Percentiles rank a stretch among this genome's conserved stretches.
These are phyloP conservation scores for Metallyticus violacea DNA, from an alignment of 2,888 invertebrate genomes.

Conservation along the genomic window DNA sequence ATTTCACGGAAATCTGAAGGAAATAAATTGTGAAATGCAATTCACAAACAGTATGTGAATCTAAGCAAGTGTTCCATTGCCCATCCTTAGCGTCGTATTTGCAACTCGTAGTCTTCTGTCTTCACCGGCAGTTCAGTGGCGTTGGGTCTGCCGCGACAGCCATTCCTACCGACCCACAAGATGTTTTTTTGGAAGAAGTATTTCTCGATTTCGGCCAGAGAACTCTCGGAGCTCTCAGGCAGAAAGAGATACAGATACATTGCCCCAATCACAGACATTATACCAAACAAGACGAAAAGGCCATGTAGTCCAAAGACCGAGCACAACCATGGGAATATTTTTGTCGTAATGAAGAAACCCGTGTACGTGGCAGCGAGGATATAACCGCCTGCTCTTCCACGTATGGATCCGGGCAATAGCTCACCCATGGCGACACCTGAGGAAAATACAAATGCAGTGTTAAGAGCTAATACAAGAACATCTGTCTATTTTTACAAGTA, in stretches of 20 bases:
- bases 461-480: no score
- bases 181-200: conserved; percentile 68
- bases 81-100: neutral
- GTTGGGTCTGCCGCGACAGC: neutral
- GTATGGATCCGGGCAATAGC: conserved; percentile 66
- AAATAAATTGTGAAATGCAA: no score
- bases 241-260: conserved; percentile 64
- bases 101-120: neutral
- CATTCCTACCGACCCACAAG: conserved; percentile 20
- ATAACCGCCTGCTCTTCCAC: conserved; percentile 70
- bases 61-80: no score
- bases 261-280: conserved; percentile 59
- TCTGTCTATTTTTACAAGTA: no score
- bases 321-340: conserved; percentile 57
- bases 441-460: conserved; percentile 40
- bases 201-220: conserved; percentile 71
- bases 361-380: conserved; percentile 71
- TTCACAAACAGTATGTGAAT: no score
- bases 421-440: conserved; percentile 75
- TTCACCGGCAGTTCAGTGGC: neutral
- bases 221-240: conserved; percentile 72
- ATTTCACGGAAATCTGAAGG: no score
- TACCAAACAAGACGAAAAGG: conserved; percentile 66
- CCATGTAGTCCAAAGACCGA: conserved; percentile 59
- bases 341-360: conserved; percentile 64